A percentile compares a stretch with the other conserved stretches of the same genome.
These are phyloP conservation scores for Cryptoblepharus egeriae DNA, from an alignment of 2,797 vertebrate species.

Conservation along the genomic window DNA sequence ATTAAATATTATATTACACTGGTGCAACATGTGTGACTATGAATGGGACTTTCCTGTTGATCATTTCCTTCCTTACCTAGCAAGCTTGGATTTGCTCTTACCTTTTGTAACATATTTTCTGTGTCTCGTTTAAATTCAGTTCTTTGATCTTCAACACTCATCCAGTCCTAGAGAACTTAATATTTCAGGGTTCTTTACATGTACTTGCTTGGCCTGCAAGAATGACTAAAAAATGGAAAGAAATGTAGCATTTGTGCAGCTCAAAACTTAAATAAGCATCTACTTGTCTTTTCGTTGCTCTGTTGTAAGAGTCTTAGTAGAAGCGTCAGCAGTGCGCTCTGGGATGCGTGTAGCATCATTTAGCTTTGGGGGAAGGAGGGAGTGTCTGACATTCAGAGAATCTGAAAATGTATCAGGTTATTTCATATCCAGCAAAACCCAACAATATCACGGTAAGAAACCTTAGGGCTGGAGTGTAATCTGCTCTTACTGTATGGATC, in stretches of 20 bases:
- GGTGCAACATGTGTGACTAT: conserved; percentile 55
- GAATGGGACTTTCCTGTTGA: conserved; percentile 68
- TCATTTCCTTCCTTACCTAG: conserved; percentile 76
- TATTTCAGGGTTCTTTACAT: background rate
- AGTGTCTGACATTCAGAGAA: background rate
- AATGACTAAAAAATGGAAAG: background rate
- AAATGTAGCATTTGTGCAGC: background rate
- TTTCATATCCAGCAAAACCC: background rate
- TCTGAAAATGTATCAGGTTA: background rate
- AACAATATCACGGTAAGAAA: background rate
- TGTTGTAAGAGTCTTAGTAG: rapidly evolving
- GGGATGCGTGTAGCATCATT: background rate
- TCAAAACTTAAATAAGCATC: background rate
- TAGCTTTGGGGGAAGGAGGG: background rate
- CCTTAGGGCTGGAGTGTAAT: too few relatives aligned
- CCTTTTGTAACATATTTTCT: conserved; percentile 64
- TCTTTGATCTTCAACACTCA: conserved; percentile 56
- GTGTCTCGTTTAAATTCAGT: conserved; percentile 34
- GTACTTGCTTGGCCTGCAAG: background rate
- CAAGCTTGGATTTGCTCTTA: conserved; percentile 68
- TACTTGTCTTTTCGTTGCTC: rapidly evolving
- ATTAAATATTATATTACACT: conserved; percentile 47
- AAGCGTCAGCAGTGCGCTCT: background rate
- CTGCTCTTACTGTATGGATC: too few relatives aligned
- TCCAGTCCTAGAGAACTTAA: background rate